Evolutionary conservation across 2,888 invertebrate species (phyloP).

Genomic region (Nysson spinosus): DNA sequence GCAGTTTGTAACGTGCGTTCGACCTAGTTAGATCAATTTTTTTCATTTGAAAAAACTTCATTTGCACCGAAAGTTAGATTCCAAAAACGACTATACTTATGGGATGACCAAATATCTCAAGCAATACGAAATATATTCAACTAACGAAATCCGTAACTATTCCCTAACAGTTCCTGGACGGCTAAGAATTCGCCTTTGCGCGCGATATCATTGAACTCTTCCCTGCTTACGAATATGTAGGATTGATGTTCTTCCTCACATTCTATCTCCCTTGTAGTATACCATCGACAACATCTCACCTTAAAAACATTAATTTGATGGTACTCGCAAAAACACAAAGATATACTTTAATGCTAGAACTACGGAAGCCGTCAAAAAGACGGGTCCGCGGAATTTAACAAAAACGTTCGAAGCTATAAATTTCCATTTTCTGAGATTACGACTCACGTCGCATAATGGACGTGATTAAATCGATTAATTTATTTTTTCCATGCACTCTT

Average conservation of each 20-base stretch:
- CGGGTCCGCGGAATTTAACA: too few species aligned
- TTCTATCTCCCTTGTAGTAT: conserved; percentile 73
- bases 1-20: too few species aligned
- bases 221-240: conserved; percentile 70
- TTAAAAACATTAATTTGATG: conserved; percentile 35
- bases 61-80: too few species aligned
- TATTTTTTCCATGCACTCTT: too few species aligned
- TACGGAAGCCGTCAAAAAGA: too few species aligned
- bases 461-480: too few species aligned
- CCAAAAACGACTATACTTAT: too few species aligned
- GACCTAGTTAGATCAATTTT: too few species aligned
- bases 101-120: neutral
- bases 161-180: conserved; percentile 73
- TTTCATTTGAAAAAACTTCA: too few species aligned
- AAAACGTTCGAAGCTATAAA: too few species aligned
- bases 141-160: conserved; percentile 76
- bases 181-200: conserved; percentile 76
- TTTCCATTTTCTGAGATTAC: too few species aligned
- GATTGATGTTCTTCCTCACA: conserved; percentile 66
- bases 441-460: too few species aligned
- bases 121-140: conserved; percentile 19
- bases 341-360: neutral
- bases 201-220: conserved; percentile 73
- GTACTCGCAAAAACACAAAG: neutral
- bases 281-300: conserved; percentile 70